A percentile compares a stretch with the other conserved stretches of the same genome.
Evolutionary conservation across 1,140 invertebrate genomes (phyloP).

Genomic region (Drosophila virilis): DNA sequence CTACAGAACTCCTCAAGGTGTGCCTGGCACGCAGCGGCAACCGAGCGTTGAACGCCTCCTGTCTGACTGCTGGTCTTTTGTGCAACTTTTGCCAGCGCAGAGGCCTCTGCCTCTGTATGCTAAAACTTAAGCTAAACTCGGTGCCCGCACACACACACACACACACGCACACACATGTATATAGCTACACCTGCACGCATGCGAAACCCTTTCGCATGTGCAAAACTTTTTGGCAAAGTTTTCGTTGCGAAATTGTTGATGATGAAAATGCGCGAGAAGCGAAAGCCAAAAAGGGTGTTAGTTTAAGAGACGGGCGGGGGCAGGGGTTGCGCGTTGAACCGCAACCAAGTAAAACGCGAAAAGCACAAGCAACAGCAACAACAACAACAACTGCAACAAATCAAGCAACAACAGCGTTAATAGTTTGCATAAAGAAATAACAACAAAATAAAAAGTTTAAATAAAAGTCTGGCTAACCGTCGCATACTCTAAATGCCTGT

Average conservation of each 20-base stretch:
- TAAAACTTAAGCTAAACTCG: constrained; percentile 81
- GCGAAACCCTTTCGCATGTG: constrained; percentile 79
- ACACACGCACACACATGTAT: constrained; percentile 12
- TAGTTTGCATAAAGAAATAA: constrained; percentile 37
- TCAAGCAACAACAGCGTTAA: constrained; percentile 61
- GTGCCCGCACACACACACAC: constrained; percentile 17
- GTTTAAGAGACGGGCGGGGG: not conserved
- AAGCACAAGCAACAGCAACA: constrained; percentile 64
- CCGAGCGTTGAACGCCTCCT: constrained; percentile 40
- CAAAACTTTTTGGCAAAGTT: constrained; percentile 72
- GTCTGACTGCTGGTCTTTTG: constrained; percentile 81
- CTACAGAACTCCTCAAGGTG: constrained; percentile 73
- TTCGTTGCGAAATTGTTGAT: constrained; percentile 71
- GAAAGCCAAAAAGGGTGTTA: constrained; percentile 21
- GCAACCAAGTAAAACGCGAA: constrained; percentile 71
- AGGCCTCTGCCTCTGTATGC: constrained; percentile 52
- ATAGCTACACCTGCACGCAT: constrained; percentile 75
- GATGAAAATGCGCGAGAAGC: constrained; percentile 67
- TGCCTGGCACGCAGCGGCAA: constrained; percentile 69
- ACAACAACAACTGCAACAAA: constrained; percentile 38
- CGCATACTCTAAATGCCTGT: constrained; percentile 18
- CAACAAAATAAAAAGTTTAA: constrained; percentile 27
- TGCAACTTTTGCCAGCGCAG: constrained; percentile 60
- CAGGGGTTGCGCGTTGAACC: constrained; percentile 63
- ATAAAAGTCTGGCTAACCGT: constrained; percentile 45